A percentile compares a stretch with the other conserved stretches of the same genome.
These are phyloP conservation scores for Microplitis manilae DNA, from an alignment of 2,888 invertebrate species.

Conservation along the genomic window DNA sequence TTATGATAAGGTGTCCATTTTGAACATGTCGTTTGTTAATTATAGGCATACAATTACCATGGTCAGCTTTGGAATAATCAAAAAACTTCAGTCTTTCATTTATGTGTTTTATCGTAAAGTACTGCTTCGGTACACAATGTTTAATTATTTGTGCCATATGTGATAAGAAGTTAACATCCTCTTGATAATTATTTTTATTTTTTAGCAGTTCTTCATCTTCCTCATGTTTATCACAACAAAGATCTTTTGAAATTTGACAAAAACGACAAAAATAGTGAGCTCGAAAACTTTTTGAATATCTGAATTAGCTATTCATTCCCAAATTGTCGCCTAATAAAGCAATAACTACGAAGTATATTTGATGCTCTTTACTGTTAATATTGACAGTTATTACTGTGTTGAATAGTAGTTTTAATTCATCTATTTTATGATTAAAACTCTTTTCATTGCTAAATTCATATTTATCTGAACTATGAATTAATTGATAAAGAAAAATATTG, in stretches of 20 bases:
- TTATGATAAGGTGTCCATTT: constrained; percentile 36
- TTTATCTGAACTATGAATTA: constrained; percentile 30
- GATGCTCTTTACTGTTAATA: constrained; percentile 18
- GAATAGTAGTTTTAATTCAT: constrained; percentile 51
- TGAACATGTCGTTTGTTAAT: constrained; percentile 23
- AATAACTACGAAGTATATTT: constrained; percentile 39
- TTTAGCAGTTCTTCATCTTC: constrained; percentile 45
- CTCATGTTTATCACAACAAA: constrained; percentile 35
- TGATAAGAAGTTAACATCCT: constrained; percentile 37
- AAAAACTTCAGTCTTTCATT: constrained; percentile 44
- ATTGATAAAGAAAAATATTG: constrained; percentile 39
- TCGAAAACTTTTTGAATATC: constrained; percentile 41
- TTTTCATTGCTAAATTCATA: constrained; percentile 38
- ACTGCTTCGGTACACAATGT: constrained; percentile 35
- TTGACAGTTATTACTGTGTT: constrained; percentile 36
- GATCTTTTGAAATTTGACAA: constrained; percentile 48
- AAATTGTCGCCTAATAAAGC: constrained; percentile 44
- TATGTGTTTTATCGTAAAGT: constrained; percentile 38
- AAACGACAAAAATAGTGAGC: constrained; percentile 53
- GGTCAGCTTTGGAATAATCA: constrained; percentile 28
- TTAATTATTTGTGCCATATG: constrained; percentile 45
- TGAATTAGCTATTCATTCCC: constrained; percentile 37
- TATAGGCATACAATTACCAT: constrained; percentile 34
- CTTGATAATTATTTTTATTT: constrained; percentile 48
- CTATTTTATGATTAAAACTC: constrained; percentile 43